These are phyloP conservation scores for Lutraria rhynchaena DNA, from an alignment of 1,140 invertebrate genomes.

Conservation along the genomic window DNA sequence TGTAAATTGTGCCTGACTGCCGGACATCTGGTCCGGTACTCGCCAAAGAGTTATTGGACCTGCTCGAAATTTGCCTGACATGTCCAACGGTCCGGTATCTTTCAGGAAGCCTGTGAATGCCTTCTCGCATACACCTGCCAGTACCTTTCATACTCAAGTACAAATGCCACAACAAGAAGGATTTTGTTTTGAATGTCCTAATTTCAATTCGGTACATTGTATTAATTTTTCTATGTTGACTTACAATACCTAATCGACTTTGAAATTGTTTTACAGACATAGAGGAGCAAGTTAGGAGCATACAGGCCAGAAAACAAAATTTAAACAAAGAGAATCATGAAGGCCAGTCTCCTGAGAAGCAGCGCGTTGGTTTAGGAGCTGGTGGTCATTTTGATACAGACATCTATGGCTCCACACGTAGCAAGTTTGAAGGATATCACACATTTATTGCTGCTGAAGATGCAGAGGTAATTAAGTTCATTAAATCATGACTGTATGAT, in stretches of 20 bases:
- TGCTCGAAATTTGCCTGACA: no score
- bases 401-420: slow-evolving; percentile 89
- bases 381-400: slow-evolving; percentile 94
- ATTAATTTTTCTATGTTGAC: neutral
- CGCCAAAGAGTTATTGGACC: no score
- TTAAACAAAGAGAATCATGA: slow-evolving; percentile 57
- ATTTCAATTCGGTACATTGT: neutral
- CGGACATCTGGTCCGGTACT: no score
- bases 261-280: slow-evolving; percentile 87
- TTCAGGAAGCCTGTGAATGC: no score
- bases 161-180: neutral
- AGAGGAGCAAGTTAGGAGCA: slow-evolving; percentile 94
- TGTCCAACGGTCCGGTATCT: no score
- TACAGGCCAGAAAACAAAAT: slow-evolving; percentile 92
- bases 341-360: slow-evolving; percentile 84
- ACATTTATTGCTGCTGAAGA: slow-evolving; percentile 98
- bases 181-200: neutral
- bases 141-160: neutral
- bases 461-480: slow-evolving; percentile 87
- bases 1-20: no score
- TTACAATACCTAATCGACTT: neutral
- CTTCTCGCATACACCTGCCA: neutral
- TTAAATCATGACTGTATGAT: no score
- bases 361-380: slow-evolving; percentile 93
- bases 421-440: slow-evolving; percentile 96